Conservation (phyloP, 1,140 invertebrate species). For the Laupala kohalensis region DNA sequence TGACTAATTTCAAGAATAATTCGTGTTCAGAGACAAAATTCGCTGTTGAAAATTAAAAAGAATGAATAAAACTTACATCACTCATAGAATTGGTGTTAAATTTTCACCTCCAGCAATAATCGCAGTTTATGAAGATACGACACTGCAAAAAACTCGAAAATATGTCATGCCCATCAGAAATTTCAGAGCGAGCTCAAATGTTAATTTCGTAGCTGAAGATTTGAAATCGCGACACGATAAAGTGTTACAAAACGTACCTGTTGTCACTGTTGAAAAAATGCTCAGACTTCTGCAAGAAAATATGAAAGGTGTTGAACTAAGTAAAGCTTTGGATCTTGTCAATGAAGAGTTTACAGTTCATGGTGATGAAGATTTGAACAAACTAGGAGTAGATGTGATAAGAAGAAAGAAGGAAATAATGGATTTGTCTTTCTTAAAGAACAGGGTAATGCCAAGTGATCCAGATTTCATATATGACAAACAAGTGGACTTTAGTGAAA, state of each 20-base stretch:
- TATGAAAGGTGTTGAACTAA: constrained; percentile 23
- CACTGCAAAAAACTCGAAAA: constrained; percentile 21
- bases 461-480: constrained; percentile 32
- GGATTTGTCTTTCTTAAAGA: constrained; percentile 31
- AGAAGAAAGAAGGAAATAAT: constrained; percentile 32
- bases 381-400: constrained; percentile 28
- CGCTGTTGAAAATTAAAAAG: no score
- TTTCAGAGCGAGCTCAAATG: constrained; percentile 24
- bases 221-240: constrained; percentile 22
- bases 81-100: constrained; percentile 23
- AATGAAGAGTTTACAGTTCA: constrained; percentile 25
- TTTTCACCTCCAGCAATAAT: constrained; percentile 29
- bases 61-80: neutral
- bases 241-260: constrained; percentile 22
- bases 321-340: constrained; percentile 18
- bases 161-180: constrained; percentile 29
- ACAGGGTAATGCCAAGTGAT: constrained; percentile 30
- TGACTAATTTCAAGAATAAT: no score
- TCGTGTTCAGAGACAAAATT: no score
- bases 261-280: constrained; percentile 20
- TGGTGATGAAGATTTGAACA: constrained; percentile 36
- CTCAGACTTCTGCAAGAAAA: constrained; percentile 26
- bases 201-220: constrained; percentile 22
- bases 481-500: constrained; percentile 15
- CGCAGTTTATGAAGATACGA: constrained; percentile 23